Base-by-base conservation (phyloP, 2,888 invertebrate genomes). In the Embidobia sp. region DNA sequence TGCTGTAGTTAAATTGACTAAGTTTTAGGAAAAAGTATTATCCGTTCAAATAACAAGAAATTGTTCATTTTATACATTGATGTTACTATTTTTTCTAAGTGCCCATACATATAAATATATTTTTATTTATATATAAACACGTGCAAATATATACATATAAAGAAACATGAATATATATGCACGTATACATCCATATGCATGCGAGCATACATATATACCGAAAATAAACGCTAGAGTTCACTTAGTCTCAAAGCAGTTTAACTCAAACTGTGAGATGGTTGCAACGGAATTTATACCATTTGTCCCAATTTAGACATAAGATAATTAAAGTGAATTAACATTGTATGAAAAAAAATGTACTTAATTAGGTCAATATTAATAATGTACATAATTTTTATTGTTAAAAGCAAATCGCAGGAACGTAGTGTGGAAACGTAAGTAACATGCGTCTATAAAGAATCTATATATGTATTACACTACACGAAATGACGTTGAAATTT, bases 181-280 rank as follows among this genome's bases (percentile, higher is more conserved):
- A n/a, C n/a, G n/a, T n/a, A n/a, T n/a, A n/a, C n/a, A n/a, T n/a
- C n/a, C n/a, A n/a, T n/a, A n/a, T n/a, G n/a, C n/a, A n/a, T n/a
- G n/a, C n/a, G n/a, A n/a, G n/a, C n/a, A n/a, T n/a, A n/a, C n/a
- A n/a, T n/a, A n/a, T n/a, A n/a, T n/a, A 69, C 69, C 51, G 51
- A 70, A 70, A 70, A 70, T 70, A 70, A 70, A 70, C 69, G 51
- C 51, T 11, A 59, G 33, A 53, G 18, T 42, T 5, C 29, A 46
- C 15, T 19, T 55, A 8, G 18, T 35, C 22, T 46, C 19, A 46
- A 48, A 42, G 44, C 69, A 70, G 69, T 61, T 18, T 49, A 18
- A 59, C 51, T 42, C 35, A 42, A 59, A 35, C 35, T 44, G 33
- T 53, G 66, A 33, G 35, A 51, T 66, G 42, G 44, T 49, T 40